Conservation (phyloP, 1,140 invertebrate genomes). For the Scaptomyza hsui region DNA sequence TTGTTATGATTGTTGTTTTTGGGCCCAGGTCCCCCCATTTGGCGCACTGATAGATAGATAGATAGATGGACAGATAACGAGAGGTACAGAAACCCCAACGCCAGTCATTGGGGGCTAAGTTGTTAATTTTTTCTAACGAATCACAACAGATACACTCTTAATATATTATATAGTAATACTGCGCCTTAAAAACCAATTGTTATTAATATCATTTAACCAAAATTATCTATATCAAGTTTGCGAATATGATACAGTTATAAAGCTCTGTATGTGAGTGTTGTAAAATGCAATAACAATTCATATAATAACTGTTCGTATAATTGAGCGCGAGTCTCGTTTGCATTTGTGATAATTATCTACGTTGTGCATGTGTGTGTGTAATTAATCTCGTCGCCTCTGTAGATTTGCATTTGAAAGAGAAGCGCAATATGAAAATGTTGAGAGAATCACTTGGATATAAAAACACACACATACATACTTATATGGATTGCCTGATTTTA, state of each 20-base stretch:
- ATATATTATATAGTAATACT: slow-evolving; percentile 5
- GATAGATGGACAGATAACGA: no score
- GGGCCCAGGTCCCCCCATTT: not conserved
- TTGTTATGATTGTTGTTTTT: slow-evolving; percentile 32
- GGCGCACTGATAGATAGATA: no score
- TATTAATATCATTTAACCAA: slow-evolving; percentile 48
- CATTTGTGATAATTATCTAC: slow-evolving; percentile 12
- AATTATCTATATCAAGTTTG: slow-evolving; percentile 51
- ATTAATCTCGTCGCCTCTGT: slow-evolving; percentile 60
- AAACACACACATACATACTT: slow-evolving; percentile 5
- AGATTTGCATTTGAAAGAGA: slow-evolving; percentile 60
- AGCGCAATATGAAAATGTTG: slow-evolving; percentile 21
- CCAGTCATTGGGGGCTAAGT: slow-evolving; percentile 22
- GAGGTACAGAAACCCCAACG: not conserved
- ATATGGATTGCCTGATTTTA: slow-evolving; percentile 3
- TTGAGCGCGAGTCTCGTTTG: slow-evolving; percentile 44
- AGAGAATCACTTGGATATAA: slow-evolving; percentile 17
- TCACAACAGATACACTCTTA: slow-evolving; percentile 27
- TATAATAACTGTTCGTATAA: slow-evolving; percentile 67
- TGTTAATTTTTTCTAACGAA: slow-evolving; percentile 42
- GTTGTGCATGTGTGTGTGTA: slow-evolving; percentile 32
- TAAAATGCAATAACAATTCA: slow-evolving; percentile 64
- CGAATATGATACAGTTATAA: slow-evolving; percentile 24
- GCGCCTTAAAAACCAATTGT: slow-evolving; percentile 44
- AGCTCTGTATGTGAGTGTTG: slow-evolving; percentile 5